Base-by-base conservation (phyloP, 2,797 vertebrate species). In the Phaenicophaeus curvirostris region DNA sequence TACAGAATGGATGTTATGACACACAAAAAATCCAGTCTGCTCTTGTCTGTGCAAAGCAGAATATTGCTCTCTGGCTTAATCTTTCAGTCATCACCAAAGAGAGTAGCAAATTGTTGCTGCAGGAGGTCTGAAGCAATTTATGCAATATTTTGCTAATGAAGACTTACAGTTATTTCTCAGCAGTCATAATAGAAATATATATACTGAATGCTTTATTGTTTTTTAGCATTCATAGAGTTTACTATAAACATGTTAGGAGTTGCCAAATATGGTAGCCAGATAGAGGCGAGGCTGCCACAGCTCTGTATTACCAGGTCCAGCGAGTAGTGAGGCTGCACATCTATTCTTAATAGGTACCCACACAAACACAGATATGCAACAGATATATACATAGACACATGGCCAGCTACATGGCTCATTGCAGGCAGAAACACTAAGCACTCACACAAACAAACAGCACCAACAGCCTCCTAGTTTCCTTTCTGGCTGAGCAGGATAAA, bases 1-100 rank as follows among this genome's bases (percentile, higher is more conserved):
- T 96, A 88, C 71, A 81, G 82, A 93, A 75, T 61, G 67, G 72
- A 84, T 94, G 44, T 95, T 92, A 73, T 69, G 73, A 89, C 85
- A 95, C 53, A 85, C n/a, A 84, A 39, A 86, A 62, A 73, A 37
- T 65, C 59, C 66, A 71, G 87, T 84, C 85, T 93, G 89, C 78
- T 94, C 72, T 83, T 66, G 58, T 72, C 90, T 90, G 62, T 89
- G 41, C 46, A 53, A 65, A 93, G 80, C n/a, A 85, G 72, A 94
- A 79, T 76, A 89, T 61, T 68, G 30, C 31, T 83, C 89, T 89
- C 42, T 92, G 67, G 67, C 77, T 94, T 90, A 89, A 72, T 76
- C 86, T 90, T 74, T 75, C 77, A 80, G 65, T 46, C 53, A 87
- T 91, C 89, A 96, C 44, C 68, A 86, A 72, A 81, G 57, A 75